Conservation (phyloP, 2,888 invertebrate species). For the Spicauda simplicius region DNA sequence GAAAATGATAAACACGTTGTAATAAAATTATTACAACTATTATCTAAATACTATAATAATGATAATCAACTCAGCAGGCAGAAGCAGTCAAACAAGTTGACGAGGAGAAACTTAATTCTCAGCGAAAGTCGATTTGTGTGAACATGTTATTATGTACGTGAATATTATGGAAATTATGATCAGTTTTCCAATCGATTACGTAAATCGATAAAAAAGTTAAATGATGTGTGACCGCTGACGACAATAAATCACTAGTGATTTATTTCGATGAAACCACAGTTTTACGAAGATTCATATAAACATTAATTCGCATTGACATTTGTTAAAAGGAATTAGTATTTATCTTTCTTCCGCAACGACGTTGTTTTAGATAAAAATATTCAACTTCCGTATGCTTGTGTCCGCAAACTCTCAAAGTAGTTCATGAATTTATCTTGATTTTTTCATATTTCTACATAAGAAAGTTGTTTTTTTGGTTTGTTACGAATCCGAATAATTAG, state of each 20-base stretch:
- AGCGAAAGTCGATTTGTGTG: constrained; percentile 68
- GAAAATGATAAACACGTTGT: constrained; percentile 21
- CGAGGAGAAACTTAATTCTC: constrained; percentile 54
- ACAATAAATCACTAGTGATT: constrained; percentile 34
- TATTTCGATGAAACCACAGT: constrained; percentile 14
- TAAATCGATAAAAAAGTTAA: constrained; percentile 48
- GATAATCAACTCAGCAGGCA: constrained; percentile 8
- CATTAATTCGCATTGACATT: background rate
- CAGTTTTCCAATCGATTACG: constrained; percentile 63
- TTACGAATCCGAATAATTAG: too few relatives aligned
- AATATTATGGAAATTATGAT: constrained; percentile 61
- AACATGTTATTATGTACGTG: constrained; percentile 54
- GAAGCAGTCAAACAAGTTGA: constrained; percentile 50
- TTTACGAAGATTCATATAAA: background rate
- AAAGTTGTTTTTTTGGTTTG: too few relatives aligned
- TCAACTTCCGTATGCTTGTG: too few relatives aligned
- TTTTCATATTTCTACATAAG: too few relatives aligned
- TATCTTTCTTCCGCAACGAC: too few relatives aligned
- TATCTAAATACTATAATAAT: constrained; percentile 31
- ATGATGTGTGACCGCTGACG: constrained; percentile 41
- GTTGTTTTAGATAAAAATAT: too few relatives aligned
- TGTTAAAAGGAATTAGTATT: background rate
- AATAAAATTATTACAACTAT: constrained; percentile 13
- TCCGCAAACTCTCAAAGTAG: too few relatives aligned
- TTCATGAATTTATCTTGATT: too few relatives aligned